A percentile compares a stretch with the other conserved stretches of the same genome.
phyloP scores from a whole-genome alignment of 2,113 vertebrate genomes.

The Megaceryle maxima region DNA sequence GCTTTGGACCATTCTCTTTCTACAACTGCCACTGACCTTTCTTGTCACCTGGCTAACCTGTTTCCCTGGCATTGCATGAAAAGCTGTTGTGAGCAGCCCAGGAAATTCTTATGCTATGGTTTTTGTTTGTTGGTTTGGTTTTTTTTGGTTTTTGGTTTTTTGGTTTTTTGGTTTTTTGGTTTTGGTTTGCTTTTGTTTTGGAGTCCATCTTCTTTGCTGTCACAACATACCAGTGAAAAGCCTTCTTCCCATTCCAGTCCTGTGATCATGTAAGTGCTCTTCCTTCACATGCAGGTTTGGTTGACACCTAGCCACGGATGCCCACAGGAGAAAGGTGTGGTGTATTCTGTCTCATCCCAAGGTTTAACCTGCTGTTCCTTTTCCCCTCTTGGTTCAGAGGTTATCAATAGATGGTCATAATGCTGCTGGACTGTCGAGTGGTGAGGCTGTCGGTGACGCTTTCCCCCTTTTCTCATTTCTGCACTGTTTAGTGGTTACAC shows the following conservation, averaged over 20 bases:
- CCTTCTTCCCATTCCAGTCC: not conserved
- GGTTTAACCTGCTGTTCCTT: not conserved
- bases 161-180: too few relatives aligned
- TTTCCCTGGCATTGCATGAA: not conserved
- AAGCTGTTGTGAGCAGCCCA: not conserved
- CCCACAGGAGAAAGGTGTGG: not conserved
- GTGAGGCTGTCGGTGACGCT: not conserved
- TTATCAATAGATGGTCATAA: not conserved
- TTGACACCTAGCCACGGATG: not conserved
- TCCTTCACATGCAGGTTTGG: not conserved
- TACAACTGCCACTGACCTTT: not conserved
- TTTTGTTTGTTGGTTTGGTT: too few relatives aligned
- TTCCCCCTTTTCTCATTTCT: not conserved
- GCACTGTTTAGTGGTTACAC: not conserved
- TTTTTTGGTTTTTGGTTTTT: too few relatives aligned
- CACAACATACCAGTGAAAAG: rapidly evolving
- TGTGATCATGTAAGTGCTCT: not conserved
- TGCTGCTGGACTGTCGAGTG: not conserved
- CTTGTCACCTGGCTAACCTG: not conserved
- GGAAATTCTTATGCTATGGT: not conserved
- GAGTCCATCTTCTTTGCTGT: not conserved
- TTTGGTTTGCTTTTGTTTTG: not conserved
- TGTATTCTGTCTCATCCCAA: not conserved
- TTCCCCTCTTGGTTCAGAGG: not conserved
- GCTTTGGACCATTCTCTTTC: not conserved